Percentiles rank a stretch among this genome's conserved stretches.
These are phyloP conservation scores for Heliconius erato DNA, from an alignment of 2,888 invertebrate species.

Conservation along the genomic window DNA sequence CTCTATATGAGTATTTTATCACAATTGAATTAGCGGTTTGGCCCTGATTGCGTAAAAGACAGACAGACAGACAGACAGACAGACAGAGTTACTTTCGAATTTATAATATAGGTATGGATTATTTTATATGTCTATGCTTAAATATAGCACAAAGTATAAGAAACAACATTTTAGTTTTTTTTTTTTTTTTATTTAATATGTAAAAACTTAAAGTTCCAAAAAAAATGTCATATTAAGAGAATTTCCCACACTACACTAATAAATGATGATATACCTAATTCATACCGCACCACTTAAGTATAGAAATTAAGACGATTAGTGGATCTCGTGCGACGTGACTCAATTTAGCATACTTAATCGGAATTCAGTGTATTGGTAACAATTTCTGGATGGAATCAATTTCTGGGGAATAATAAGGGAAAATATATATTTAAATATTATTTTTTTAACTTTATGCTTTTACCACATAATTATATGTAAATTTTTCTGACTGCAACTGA, in stretches of 20 bases:
- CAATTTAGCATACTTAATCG: slow-evolving; percentile 6
- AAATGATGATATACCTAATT: neutral
- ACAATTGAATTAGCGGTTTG: too few species aligned
- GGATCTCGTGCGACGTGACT: slow-evolving; percentile 4
- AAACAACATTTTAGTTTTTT: neutral
- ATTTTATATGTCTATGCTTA: too few species aligned
- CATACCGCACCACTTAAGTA: slow-evolving; percentile 3
- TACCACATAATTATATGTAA: too few species aligned
- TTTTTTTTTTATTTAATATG: neutral
- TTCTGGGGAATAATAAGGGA: neutral
- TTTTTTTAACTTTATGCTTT: neutral
- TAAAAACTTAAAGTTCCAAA: neutral
- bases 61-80: too few species aligned
- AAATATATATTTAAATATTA: neutral
- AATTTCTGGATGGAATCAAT: neutral
- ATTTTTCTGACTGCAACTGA: too few species aligned
- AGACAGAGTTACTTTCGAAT: too few species aligned
- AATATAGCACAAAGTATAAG: too few species aligned
- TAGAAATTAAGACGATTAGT: slow-evolving; percentile 8
- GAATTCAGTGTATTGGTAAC: slow-evolving; percentile 12
- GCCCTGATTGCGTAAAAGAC: too few species aligned
- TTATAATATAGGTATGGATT: too few species aligned
- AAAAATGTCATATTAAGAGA: too few species aligned
- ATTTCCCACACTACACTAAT: neutral
- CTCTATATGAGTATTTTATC: too few species aligned